Conservation (phyloP, 2,797 vertebrate species). For the Anas bahamensis region DNA sequence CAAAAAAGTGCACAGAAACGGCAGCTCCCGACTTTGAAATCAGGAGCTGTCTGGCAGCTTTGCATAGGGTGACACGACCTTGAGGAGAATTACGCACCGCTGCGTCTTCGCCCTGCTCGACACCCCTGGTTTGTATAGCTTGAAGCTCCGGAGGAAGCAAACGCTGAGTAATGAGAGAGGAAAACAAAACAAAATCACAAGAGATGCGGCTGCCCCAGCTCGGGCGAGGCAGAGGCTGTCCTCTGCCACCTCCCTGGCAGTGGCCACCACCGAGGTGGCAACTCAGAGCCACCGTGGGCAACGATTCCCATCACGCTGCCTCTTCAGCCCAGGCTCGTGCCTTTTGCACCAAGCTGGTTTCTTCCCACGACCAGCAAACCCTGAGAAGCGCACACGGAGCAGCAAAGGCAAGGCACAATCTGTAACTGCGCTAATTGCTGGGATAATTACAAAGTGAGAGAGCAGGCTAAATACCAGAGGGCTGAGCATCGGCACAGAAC, state of each 20-base stretch:
- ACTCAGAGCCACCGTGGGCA: not conserved
- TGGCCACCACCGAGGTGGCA: too few species aligned
- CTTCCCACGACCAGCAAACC: not conserved
- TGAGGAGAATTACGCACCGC: not conserved
- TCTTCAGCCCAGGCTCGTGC: not conserved
- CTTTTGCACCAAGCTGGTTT: not conserved
- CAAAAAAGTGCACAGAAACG: not conserved
- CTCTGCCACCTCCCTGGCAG: not conserved
- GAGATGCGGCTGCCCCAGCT: not conserved
- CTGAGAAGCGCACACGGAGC: accelerated
- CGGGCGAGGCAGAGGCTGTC: not conserved
- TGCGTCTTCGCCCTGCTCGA: too few species aligned
- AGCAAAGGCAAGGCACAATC: not conserved
- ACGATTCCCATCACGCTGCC: not conserved
- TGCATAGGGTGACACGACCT: not conserved
- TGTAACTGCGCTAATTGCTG: not conserved
- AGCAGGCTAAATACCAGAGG: not conserved
- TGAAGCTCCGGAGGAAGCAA: not conserved
- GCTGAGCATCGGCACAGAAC: not conserved
- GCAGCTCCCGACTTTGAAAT: not conserved
- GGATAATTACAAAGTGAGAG: constrained; percentile 29
- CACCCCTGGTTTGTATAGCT: accelerated
- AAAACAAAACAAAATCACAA: not conserved
- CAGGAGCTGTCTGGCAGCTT: not conserved
- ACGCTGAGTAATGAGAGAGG: not conserved